Percentiles rank a stretch among this genome's conserved stretches.
These are phyloP conservation scores for Pimephales promelas DNA, from an alignment of 2,113 vertebrate species.

Conservation along the genomic window DNA sequence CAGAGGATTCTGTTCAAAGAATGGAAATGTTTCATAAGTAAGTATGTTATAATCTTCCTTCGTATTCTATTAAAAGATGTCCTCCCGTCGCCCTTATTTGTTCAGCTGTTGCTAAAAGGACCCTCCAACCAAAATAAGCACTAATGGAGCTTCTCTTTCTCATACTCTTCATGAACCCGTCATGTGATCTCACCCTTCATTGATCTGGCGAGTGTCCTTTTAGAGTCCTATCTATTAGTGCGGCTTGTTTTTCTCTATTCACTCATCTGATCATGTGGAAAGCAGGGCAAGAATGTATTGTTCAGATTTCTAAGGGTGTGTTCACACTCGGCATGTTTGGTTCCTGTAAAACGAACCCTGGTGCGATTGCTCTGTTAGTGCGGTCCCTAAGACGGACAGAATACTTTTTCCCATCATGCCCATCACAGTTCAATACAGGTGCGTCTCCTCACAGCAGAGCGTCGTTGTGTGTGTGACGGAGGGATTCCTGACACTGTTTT, in stretches of 20 bases:
- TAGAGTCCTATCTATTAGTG: neutral
- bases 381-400: too few species aligned
- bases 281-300: neutral
- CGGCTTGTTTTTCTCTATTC: slow-evolving; percentile 10
- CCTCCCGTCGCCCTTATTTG: neutral
- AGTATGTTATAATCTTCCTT: slow-evolving; percentile 15
- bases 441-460: too few species aligned
- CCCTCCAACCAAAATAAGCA: slow-evolving; percentile 1
- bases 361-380: too few species aligned
- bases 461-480: too few species aligned
- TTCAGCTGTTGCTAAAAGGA: neutral
- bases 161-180: slow-evolving; percentile 33
- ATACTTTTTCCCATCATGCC: too few species aligned
- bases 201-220: neutral
- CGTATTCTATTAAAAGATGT: neutral
- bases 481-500: too few species aligned
- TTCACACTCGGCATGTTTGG: too few species aligned
- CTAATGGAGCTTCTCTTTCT: slow-evolving; percentile 13
- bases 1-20: slow-evolving; percentile 41
- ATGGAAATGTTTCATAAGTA: neutral
- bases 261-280: slow-evolving; percentile 8
- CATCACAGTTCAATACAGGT: too few species aligned
- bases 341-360: too few species aligned
- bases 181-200: slow-evolving; percentile 2
- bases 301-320: slow-evolving; percentile 1